Conservation (phyloP, 1,140 invertebrate species). For the Ctenoplectra terminalis region DNA sequence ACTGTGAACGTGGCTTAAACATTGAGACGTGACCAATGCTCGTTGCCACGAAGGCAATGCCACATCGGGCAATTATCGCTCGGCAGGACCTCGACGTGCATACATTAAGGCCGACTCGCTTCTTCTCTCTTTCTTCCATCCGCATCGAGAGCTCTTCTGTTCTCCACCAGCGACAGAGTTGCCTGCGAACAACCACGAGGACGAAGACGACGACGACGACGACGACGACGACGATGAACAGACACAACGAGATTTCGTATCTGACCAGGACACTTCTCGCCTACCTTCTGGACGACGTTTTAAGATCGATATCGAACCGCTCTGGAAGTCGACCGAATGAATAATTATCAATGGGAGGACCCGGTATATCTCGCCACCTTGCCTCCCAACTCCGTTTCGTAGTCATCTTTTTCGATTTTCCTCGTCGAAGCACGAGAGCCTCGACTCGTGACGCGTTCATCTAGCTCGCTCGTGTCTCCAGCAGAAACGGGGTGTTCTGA, state of each 20-base stretch:
- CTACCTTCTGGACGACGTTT: slow-evolving; percentile 66
- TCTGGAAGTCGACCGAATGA: slow-evolving; percentile 66
- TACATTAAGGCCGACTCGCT: slow-evolving; percentile 73
- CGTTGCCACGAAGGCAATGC: slow-evolving; percentile 74
- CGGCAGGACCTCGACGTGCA: slow-evolving; percentile 74
- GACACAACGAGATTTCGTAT: slow-evolving; percentile 57
- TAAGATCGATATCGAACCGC: slow-evolving; percentile 67
- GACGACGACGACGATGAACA: slow-evolving; percentile 45
- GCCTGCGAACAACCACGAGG: slow-evolving; percentile 1
- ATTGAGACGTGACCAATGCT: slow-evolving; percentile 78
- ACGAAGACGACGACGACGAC: slow-evolving; percentile 27
- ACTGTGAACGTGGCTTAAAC: slow-evolving; percentile 69
- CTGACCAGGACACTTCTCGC: slow-evolving; percentile 62
- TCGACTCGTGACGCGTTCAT: slow-evolving; percentile 4
- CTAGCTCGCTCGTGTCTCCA: neutral
- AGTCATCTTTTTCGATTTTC: slow-evolving; percentile 21
- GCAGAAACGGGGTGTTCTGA: neutral
- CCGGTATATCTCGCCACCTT: slow-evolving; percentile 45
- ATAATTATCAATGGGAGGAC: slow-evolving; percentile 67
- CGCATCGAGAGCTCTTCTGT: neutral
- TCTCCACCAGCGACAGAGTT: slow-evolving; percentile 8
- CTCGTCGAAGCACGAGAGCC: neutral
- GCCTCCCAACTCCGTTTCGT: neutral
- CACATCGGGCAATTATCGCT: slow-evolving; percentile 81
- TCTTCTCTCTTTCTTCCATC: slow-evolving; percentile 4